Evolutionary conservation across 1,140 invertebrate genomes (phyloP), one percentile per base, ranked within the genome.

Genomic region (Copidosoma floridanum): DNA sequence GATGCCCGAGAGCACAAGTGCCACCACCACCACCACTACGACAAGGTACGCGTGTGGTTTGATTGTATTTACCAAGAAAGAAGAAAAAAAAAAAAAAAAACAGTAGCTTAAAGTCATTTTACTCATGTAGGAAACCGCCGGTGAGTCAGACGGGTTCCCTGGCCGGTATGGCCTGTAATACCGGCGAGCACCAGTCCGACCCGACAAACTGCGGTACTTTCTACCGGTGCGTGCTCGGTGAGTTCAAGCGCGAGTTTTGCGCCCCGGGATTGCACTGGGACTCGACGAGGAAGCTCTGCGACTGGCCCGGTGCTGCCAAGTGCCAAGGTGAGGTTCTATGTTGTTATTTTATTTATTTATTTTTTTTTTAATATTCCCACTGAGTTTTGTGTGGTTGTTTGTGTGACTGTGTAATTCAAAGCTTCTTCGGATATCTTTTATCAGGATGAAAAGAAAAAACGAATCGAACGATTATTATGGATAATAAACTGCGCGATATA

Each of bases 261-360:
- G 86, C 90, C 0, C 85, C 86, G 1, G 89, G 89, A 29, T 72
- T 93, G n/a, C 89, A 93, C 68, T 94, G 91, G 90, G 91, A 92
- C 66, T 71, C 76, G 8, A 71, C 75, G 3, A 77, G 78, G 14
- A 80, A 81, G n/a, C 78, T 85, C 7, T 94, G 91, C 65, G 91
- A 94, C 69, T 93, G 91, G 91, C 90, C 91, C 2, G 78, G 78
- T 16, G 79, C 80, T 12, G 90, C 88, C 1, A 86, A 88, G 66
- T 93, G 91, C 69, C 78, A 81, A 67, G 61, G 73, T 75, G 65
- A 63, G 44, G n/a, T 40, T 23, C 26, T 29, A 32, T 48, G 27
- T 40, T 59, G 18, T 48, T 23, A 63, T 44, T 16, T 35, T 16
- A 20, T 35, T 20, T 6, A 37, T 51, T 35, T 6, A 32, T n/a